phyloP scores from a whole-genome alignment of 1,140 invertebrate species.

The Ericerus pela region DNA sequence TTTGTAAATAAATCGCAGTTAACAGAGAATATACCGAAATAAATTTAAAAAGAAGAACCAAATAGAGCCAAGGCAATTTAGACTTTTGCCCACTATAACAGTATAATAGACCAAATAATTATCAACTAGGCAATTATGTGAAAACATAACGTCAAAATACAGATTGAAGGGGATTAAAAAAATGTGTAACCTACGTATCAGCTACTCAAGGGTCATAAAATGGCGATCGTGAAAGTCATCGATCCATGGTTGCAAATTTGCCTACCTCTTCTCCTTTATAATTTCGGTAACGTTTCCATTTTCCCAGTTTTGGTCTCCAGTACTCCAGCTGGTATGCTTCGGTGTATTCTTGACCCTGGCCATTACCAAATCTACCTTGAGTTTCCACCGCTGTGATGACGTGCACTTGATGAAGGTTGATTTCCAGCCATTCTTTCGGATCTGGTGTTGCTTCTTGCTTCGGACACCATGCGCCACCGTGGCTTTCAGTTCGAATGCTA shows the following conservation, averaged over 20 bases:
- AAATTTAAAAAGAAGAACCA: too few relatives aligned
- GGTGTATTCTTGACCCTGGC: slow-evolving; percentile 61
- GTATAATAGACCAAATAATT: too few relatives aligned
- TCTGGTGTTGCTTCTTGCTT: slow-evolving; percentile 52
- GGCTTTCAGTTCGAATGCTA: slow-evolving; percentile 59
- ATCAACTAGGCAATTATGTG: too few relatives aligned
- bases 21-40: too few relatives aligned
- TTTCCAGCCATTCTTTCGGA: slow-evolving; percentile 60
- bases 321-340: slow-evolving; percentile 66
- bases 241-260: slow-evolving; percentile 17
- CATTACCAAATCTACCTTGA: slow-evolving; percentile 74
- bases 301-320: slow-evolving; percentile 48
- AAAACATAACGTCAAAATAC: too few relatives aligned
- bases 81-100: too few relatives aligned
- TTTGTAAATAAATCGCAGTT: too few relatives aligned
- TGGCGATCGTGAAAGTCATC: too few relatives aligned
- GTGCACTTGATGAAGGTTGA: slow-evolving; percentile 54
- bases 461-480: slow-evolving; percentile 76
- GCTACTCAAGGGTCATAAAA: too few relatives aligned
- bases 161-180: too few relatives aligned
- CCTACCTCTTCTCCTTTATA: slow-evolving; percentile 51
- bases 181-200: too few relatives aligned
- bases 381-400: slow-evolving; percentile 67
- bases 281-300: slow-evolving; percentile 58
- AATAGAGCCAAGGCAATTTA: too few relatives aligned